Base-by-base conservation (phyloP, 2,888 invertebrate species). In the Leptothorax acervorum region DNA sequence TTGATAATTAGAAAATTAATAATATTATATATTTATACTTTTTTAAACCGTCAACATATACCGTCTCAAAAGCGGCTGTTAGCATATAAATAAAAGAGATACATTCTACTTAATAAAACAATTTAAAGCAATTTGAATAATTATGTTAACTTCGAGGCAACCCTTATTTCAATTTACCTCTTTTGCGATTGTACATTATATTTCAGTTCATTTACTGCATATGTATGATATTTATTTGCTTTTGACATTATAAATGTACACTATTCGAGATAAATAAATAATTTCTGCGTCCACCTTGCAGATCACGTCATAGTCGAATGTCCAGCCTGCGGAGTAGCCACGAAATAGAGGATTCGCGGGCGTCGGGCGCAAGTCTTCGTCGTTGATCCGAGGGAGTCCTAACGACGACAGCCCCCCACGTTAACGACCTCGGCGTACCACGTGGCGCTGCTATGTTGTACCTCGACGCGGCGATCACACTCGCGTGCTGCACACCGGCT, bases 371-470 rank as follows among this genome's bases (percentile, higher is more conserved):
- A 51, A 62, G 35, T 18, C 51, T 4, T 35, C 42, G 28, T 51
- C 57, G 63, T 83, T 71, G 82, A 68, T 74, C 51, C 57, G 31
- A 9, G 57, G 39, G n/a, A 51, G 31, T 31, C 76, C 28, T 78
- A 71, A 78, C 42, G 23, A 73, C 82, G 53, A 73, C 78, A 63
- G 66, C 63, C 65, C 75, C 82, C 86, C 85, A 86, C 82, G 71
- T 53, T 57, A 83, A 85, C 88, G 89, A 92, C 89, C 90, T 89
- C 90, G 88, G 88, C 18, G 90, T 91, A 92, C 92, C 92, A 92
- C 92, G 92, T 93, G 91, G 92, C 92, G 87, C 88, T 86, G 66
- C 63, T 73, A 42, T 81, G 55, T 74, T 68, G 3, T 75, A 60
- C 60, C 28, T 73, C 48, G 57, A n/a, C 28, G 55, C 84, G 83